These are phyloP conservation scores for Plagodis dolabraria DNA, from an alignment of 2,888 invertebrate genomes.

Conservation along the genomic window DNA sequence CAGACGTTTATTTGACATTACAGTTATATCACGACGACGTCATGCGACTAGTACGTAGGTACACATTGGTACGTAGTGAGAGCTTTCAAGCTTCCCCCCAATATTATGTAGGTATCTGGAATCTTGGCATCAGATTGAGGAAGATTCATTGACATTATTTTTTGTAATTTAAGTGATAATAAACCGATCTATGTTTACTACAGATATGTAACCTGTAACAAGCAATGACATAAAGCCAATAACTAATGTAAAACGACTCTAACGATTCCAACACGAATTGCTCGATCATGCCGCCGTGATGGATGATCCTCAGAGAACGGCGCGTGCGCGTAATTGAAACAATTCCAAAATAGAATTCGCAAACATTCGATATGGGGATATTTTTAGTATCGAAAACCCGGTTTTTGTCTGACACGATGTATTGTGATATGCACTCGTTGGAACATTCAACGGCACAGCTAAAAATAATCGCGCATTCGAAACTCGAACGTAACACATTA, in stretches of 20 bases:
- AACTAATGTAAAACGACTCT: conserved; percentile 33
- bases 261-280: conserved; percentile 8
- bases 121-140: conserved; percentile 48
- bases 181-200: conserved; percentile 47
- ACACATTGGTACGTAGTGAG: conserved; percentile 35
- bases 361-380: conserved; percentile 83
- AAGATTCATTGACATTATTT: conserved; percentile 42
- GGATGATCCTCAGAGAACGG: conserved; percentile 13
- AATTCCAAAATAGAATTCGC: conserved; percentile 80
- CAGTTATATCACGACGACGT: conserved; percentile 29
- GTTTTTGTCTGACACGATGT: conserved; percentile 74
- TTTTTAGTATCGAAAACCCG: conserved; percentile 81
- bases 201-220: conserved; percentile 7
- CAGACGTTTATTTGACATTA: conserved; percentile 47
- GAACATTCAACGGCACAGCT: conserved; percentile 64
- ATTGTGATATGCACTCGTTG: conserved; percentile 76
- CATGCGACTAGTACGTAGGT: no score
- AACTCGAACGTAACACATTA: conserved; percentile 53
- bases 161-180: conserved; percentile 21
- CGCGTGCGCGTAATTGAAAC: conserved; percentile 53
- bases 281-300: conserved; percentile 24
- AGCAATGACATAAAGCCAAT: conserved; percentile 18
- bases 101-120: conserved; percentile 33
- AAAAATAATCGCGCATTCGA: conserved; percentile 64
- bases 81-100: neutral